These are phyloP conservation scores for Neopipo cinnamomea DNA, from an alignment of 2,113 vertebrate species.

Conservation along the genomic window DNA sequence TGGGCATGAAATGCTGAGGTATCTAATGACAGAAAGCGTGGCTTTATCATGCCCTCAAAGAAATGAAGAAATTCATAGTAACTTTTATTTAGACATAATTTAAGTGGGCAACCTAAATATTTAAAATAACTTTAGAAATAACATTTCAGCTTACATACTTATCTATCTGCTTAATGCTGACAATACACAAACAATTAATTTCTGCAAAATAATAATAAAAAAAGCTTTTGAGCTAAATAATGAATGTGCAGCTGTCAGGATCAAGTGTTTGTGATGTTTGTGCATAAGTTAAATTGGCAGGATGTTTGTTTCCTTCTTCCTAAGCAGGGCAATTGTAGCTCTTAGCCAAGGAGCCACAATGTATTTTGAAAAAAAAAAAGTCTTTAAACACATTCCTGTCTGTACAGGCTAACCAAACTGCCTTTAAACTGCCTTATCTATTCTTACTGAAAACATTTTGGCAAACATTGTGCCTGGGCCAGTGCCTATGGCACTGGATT, in stretches of 20 bases:
- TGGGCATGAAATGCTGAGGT: neutral
- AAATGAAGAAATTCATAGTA: neutral
- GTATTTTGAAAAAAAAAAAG: neutral
- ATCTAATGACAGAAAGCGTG: neutral
- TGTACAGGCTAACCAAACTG: neutral
- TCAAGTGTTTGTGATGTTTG: neutral
- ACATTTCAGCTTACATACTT: neutral
- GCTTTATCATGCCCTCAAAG: neutral
- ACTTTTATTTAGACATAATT: slow-evolving; percentile 11
- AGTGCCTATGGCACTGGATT: neutral
- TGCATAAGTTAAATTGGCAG: neutral
- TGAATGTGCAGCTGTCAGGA: neutral
- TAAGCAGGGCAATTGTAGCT: neutral
- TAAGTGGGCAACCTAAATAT: slow-evolving; percentile 17
- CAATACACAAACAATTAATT: neutral
- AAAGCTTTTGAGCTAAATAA: neutral
- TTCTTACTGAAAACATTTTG: neutral
- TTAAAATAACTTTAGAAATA: slow-evolving; percentile 22
- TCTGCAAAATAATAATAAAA: neutral
- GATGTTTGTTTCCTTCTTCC: neutral
- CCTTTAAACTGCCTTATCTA: neutral
- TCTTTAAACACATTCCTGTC: neutral
- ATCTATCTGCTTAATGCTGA: neutral
- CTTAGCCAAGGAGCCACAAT: neutral
- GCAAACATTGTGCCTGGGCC: neutral